These are phyloP conservation scores for Tetrao urogallus DNA, from an alignment of 2,113 vertebrate species.

Conservation along the genomic window DNA sequence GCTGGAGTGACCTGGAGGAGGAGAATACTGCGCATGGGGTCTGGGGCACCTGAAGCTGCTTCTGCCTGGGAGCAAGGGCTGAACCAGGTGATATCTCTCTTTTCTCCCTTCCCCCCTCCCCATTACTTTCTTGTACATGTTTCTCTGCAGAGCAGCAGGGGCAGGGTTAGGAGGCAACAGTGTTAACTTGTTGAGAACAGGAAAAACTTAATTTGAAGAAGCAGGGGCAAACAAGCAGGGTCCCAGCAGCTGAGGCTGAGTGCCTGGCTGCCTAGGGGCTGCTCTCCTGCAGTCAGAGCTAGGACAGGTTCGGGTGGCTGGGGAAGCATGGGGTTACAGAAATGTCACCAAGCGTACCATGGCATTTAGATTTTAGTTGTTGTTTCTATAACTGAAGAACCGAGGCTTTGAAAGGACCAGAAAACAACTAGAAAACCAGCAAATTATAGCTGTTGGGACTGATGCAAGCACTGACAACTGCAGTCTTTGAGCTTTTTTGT, in stretches of 20 bases:
- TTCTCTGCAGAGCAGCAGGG: neutral
- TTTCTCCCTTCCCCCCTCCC: neutral
- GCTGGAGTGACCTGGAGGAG: rapidly evolving
- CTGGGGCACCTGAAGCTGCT: neutral
- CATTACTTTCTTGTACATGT: neutral
- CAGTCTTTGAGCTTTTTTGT: neutral
- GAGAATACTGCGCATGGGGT: neutral
- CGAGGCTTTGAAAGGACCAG: neutral
- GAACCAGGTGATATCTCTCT: neutral
- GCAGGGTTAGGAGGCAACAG: neutral
- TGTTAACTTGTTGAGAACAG: neutral
- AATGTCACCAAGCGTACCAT: rapidly evolving
- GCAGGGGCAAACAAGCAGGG: rapidly evolving
- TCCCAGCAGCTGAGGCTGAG: neutral
- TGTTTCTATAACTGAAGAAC: neutral
- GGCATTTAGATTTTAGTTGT: neutral
- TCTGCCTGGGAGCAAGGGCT: neutral
- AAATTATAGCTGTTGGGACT: conserved; percentile 17
- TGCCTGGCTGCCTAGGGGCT: neutral
- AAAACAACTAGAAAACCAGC: conserved; percentile 6
- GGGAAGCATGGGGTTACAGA: neutral
- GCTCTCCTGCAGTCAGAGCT: neutral
- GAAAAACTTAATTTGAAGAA: neutral
- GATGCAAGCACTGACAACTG: conserved; percentile 12
- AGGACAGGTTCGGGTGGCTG: neutral